A percentile compares a stretch with the other conserved stretches of the same genome.
Conservation (phyloP, 2,888 invertebrate species). For the Palloptera scutellata region DNA sequence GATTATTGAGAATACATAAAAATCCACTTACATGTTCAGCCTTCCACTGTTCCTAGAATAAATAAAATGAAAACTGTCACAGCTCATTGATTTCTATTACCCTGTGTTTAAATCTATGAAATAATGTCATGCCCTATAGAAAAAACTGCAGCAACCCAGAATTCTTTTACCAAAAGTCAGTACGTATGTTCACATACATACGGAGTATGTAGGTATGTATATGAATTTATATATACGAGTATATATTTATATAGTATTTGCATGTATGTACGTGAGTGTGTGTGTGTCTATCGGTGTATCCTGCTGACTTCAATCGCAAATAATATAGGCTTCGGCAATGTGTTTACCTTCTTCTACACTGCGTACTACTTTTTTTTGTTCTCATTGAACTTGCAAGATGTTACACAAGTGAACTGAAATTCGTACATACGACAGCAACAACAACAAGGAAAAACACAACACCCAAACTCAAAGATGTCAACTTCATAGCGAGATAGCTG, state of each 20-base stretch:
- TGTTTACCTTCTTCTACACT: not conserved
- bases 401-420: slow-evolving; percentile 17
- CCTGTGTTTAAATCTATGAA: not conserved
- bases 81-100: not conserved
- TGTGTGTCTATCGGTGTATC: not conserved
- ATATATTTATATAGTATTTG: too few relatives aligned
- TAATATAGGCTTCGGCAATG: slow-evolving; percentile 20
- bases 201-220: too few relatives aligned
- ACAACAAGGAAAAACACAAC: not conserved
- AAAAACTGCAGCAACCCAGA: not conserved
- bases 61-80: not conserved
- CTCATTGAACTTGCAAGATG: slow-evolving; percentile 22
- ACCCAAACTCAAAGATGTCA: not conserved
- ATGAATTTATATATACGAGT: too few relatives aligned
- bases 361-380: not conserved
- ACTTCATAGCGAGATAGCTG: too few relatives aligned
- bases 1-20: too few relatives aligned
- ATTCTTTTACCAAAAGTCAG: not conserved
- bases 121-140: not conserved
- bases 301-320: slow-evolving; percentile 21
- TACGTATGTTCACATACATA: not conserved
- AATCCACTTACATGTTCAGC: too few relatives aligned
- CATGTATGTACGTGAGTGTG: too few relatives aligned
- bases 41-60: too few relatives aligned
- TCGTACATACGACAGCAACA: not conserved